Evolutionary conservation across 2,888 invertebrate species (phyloP).

Genomic region (Eremobia ochroleuca): DNA sequence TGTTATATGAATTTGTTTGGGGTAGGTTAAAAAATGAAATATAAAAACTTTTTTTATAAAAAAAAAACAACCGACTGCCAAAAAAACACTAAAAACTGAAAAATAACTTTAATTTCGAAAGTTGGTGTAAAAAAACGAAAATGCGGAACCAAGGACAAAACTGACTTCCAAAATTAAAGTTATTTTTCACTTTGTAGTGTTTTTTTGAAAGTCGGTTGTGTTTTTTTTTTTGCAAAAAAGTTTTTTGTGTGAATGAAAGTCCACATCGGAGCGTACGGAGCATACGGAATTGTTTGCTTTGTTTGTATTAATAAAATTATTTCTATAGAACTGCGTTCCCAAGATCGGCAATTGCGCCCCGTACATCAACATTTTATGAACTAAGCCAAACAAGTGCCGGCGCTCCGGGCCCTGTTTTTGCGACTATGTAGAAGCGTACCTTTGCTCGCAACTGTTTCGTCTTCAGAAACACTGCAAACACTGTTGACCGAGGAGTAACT

Average conservation of each 20-base stretch:
- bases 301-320: neutral
- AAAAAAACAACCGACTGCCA: too few species aligned
- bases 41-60: too few species aligned
- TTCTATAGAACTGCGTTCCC: neutral
- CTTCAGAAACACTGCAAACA: slow-evolving; percentile 12
- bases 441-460: slow-evolving; percentile 3
- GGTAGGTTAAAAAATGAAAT: too few species aligned
- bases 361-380: neutral
- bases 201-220: too few species aligned
- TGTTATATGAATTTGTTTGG: too few species aligned
- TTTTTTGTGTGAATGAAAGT: neutral
- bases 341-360: neutral
- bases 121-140: too few species aligned
- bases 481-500: slow-evolving; percentile 17
- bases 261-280: neutral
- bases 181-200: too few species aligned
- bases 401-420: neutral
- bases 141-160: too few species aligned
- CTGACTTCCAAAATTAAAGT: too few species aligned
- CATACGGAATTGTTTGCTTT: neutral
- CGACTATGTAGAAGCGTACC: slow-evolving; percentile 12
- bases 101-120: too few species aligned
- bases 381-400: slow-evolving; percentile 4
- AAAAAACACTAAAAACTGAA: too few species aligned
- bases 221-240: too few species aligned